Percentiles rank a stretch among this genome's conserved stretches.
Conservation (phyloP, 2,113 vertebrate genomes). For the Capreolus pygargus region DNA sequence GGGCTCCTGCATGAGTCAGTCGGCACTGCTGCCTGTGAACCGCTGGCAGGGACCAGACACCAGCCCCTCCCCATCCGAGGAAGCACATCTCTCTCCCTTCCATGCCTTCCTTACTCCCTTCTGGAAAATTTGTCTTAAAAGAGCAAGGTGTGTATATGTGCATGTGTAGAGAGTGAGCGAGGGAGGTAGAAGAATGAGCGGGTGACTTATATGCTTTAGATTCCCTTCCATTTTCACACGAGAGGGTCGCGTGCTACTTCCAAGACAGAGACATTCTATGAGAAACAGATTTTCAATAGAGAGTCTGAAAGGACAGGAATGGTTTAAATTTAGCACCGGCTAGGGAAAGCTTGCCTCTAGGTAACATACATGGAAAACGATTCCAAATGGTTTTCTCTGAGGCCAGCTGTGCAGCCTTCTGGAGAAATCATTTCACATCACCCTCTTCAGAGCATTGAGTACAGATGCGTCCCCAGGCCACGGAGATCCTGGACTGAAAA, state of each 20-base stretch:
- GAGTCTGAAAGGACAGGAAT: conserved; percentile 54
- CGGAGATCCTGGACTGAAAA: neutral
- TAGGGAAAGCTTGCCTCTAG: conserved; percentile 59
- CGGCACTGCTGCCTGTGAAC: neutral
- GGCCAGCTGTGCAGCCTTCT: conserved; percentile 57
- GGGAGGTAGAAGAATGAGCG: neutral
- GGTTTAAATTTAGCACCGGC: conserved; percentile 55
- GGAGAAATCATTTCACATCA: conserved; percentile 51
- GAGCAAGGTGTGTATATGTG: neutral
- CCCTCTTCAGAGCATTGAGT: neutral
- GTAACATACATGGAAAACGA: conserved; percentile 48
- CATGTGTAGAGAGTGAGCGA: neutral
- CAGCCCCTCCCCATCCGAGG: neutral
- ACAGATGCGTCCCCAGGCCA: neutral
- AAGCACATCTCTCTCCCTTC: neutral
- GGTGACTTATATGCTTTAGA: neutral
- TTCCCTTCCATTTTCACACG: conserved; percentile 11
- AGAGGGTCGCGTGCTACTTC: neutral
- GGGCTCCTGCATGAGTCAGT: conserved; percentile 42
- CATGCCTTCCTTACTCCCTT: neutral
- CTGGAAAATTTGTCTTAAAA: neutral
- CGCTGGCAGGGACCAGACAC: neutral
- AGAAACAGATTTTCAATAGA: conserved; percentile 64
- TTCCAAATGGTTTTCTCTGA: conserved; percentile 63
- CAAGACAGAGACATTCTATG: conserved; percentile 44